These are phyloP conservation scores for Marmota flaviventris DNA, from an alignment of 2,113 vertebrate species.

Conservation along the genomic window DNA sequence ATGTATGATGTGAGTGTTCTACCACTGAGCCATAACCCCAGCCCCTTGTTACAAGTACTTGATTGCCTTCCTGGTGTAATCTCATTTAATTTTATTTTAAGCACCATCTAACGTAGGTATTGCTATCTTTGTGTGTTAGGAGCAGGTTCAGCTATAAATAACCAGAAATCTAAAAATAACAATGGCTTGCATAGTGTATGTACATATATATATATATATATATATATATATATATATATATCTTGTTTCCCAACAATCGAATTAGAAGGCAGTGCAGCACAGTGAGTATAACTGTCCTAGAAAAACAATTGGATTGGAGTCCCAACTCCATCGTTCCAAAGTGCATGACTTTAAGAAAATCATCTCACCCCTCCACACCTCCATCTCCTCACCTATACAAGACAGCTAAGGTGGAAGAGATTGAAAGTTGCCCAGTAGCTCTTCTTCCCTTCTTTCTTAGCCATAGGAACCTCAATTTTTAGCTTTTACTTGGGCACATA, in stretches of 20 bases:
- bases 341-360: background rate
- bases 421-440: background rate
- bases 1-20: no score
- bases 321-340: background rate
- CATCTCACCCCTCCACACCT: background rate
- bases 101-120: background rate
- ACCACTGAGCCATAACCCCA: no score
- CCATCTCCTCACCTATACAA: background rate
- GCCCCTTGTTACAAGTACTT: no score
- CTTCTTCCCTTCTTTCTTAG: background rate
- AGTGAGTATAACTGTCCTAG: background rate
- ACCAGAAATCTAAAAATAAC: background rate
- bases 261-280: background rate
- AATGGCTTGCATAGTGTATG: background rate
- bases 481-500: background rate
- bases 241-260: background rate
- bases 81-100: conserved; percentile 27
- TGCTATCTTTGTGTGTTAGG: background rate
- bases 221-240: no score
- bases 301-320: background rate
- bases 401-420: background rate
- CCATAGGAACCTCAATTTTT: background rate
- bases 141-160: background rate
- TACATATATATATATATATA: no score
- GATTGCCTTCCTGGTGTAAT: background rate